phyloP scores from a whole-genome alignment of 2,113 vertebrate genomes.

The Panthera uncia region DNA sequence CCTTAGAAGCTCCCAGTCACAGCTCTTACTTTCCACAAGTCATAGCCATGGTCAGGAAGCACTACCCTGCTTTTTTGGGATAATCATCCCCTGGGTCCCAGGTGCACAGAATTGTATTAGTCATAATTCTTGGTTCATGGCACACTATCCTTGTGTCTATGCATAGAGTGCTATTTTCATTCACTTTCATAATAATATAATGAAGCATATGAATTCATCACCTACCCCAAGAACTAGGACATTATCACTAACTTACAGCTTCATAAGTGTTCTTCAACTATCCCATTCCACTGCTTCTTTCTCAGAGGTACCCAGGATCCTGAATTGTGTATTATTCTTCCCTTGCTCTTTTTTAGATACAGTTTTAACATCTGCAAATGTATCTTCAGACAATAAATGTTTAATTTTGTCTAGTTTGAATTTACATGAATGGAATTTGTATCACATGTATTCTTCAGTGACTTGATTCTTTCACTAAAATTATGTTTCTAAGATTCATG shows the following conservation, averaged over 20 bases:
- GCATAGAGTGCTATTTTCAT: background rate
- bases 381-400: background rate
- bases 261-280: background rate
- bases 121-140: constrained; percentile 5
- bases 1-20: background rate
- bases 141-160: background rate
- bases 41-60: background rate
- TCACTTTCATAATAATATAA: background rate
- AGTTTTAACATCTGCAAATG: background rate
- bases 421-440: background rate
- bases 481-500: background rate
- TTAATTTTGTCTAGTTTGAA: constrained; percentile 48
- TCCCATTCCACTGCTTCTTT: background rate
- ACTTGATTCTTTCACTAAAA: constrained; percentile 30
- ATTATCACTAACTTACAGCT: background rate
- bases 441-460: background rate
- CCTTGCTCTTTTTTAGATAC: background rate
- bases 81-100: background rate
- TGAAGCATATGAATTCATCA: background rate
- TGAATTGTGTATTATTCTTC: background rate
- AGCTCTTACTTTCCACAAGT: background rate
- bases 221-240: background rate
- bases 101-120: background rate
- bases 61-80: background rate
- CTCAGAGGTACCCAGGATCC: background rate